Conservation (phyloP, 2,113 vertebrate species). For the Pseudonaja textilis region DNA sequence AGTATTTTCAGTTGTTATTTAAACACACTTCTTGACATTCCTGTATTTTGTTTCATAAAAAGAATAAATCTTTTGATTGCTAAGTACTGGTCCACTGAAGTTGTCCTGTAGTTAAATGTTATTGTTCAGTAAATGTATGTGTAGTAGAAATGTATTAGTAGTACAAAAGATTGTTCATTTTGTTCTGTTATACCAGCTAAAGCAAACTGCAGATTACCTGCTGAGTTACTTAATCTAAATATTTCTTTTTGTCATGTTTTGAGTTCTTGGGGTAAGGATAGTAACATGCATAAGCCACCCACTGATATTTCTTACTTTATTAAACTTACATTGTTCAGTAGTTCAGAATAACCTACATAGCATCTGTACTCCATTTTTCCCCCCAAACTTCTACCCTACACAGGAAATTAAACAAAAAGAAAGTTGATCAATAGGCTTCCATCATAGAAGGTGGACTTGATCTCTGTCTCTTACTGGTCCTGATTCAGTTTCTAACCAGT, state of each 20-base stretch:
- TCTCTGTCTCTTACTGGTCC: background rate
- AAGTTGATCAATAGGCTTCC: background rate
- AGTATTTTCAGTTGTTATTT: background rate
- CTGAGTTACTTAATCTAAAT: background rate
- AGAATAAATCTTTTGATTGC: background rate
- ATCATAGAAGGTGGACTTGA: background rate
- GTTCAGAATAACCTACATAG: background rate
- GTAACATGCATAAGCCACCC: background rate
- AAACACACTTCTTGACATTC: background rate
- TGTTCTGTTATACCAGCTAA: background rate
- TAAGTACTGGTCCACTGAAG: background rate
- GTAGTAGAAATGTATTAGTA: background rate
- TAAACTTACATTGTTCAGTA: background rate
- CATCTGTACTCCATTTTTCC: background rate
- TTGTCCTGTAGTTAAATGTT: background rate
- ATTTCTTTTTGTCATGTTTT: background rate
- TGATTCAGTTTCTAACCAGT: background rate
- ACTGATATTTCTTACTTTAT: background rate
- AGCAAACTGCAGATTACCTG: background rate
- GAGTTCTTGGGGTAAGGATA: background rate
- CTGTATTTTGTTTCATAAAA: background rate
- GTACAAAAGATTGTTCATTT: background rate
- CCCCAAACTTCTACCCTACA: background rate
- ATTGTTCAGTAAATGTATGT: background rate
- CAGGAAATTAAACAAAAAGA: background rate